phyloP scores from a whole-genome alignment of 2,888 invertebrate genomes.

The Tineola bisselliella region DNA sequence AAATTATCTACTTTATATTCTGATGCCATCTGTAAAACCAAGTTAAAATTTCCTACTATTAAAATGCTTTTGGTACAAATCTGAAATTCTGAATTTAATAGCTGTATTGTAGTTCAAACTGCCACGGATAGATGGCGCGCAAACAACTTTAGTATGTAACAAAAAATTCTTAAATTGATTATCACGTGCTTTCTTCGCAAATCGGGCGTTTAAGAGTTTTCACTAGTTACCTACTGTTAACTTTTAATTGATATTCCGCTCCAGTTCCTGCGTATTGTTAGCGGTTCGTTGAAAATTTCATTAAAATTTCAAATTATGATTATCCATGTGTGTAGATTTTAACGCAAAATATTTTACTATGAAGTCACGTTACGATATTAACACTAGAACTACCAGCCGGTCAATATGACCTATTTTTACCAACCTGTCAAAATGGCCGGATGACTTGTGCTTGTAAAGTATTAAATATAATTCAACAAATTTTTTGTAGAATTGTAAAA shows the following conservation, averaged over 20 bases:
- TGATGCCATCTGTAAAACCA: too few relatives aligned
- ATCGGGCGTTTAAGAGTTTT: not conserved
- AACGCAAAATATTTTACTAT: too few relatives aligned
- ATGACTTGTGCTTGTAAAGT: too few relatives aligned
- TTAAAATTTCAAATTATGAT: not conserved
- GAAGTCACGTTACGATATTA: too few relatives aligned
- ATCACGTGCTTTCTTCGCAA: not conserved
- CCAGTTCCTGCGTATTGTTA: not conserved
- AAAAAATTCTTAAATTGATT: not conserved
- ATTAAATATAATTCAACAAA: too few relatives aligned
- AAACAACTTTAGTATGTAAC: not conserved
- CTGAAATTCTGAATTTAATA: not conserved
- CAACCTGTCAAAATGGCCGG: too few relatives aligned
- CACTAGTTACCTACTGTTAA: slow-evolving; percentile 1
- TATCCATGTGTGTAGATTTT: not conserved
- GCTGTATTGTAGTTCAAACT: not conserved
- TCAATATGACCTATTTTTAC: too few relatives aligned
- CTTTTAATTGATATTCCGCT: not conserved
- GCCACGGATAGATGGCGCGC: not conserved
- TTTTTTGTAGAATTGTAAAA: too few relatives aligned
- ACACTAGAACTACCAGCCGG: too few relatives aligned
- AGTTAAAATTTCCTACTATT: too few relatives aligned
- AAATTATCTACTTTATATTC: too few relatives aligned
- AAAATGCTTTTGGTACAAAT: too few relatives aligned
- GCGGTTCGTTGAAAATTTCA: not conserved